phyloP scores from a whole-genome alignment of 1,140 invertebrate species.

The Caerostris extrusa region DNA sequence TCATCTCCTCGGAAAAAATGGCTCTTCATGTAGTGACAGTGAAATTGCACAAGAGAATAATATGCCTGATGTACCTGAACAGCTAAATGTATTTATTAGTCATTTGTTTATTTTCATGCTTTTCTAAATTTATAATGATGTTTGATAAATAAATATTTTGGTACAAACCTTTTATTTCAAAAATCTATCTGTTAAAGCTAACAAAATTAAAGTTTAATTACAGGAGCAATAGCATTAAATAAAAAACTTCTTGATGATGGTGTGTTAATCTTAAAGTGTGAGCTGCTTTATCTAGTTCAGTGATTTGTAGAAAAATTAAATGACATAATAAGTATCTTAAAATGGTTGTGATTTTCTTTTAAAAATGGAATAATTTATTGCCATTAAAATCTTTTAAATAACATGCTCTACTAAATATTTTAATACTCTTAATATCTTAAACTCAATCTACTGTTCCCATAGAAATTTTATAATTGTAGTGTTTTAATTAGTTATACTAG shows the following conservation, averaged over 20 bases:
- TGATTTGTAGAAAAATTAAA: too few relatives aligned
- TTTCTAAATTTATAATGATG: background rate
- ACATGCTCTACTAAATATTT: too few relatives aligned
- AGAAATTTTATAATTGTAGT: too few relatives aligned
- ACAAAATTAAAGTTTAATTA: background rate
- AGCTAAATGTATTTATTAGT: background rate
- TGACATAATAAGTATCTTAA: too few relatives aligned
- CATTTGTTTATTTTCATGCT: background rate
- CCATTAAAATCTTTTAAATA: too few relatives aligned
- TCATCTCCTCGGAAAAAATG: slow-evolving; percentile 79
- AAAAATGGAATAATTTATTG: too few relatives aligned
- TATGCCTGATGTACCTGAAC: slow-evolving; percentile 43
- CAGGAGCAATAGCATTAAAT: background rate
- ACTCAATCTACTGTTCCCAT: too few relatives aligned
- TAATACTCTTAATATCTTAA: too few relatives aligned
- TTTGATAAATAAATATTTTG: background rate
- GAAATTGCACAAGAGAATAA: background rate
- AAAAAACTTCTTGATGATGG: background rate
- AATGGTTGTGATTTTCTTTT: too few relatives aligned
- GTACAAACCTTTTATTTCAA: background rate
- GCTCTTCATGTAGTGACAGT: slow-evolving; percentile 38
- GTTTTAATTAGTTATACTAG: too few relatives aligned
- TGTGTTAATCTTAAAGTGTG: background rate
- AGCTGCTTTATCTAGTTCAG: background rate
- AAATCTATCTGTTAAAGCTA: background rate